Percentiles rank a stretch among this genome's conserved stretches.
phyloP scores from a whole-genome alignment of 2,113 vertebrate genomes.

The Cyphomyrus plagiostoma region DNA sequence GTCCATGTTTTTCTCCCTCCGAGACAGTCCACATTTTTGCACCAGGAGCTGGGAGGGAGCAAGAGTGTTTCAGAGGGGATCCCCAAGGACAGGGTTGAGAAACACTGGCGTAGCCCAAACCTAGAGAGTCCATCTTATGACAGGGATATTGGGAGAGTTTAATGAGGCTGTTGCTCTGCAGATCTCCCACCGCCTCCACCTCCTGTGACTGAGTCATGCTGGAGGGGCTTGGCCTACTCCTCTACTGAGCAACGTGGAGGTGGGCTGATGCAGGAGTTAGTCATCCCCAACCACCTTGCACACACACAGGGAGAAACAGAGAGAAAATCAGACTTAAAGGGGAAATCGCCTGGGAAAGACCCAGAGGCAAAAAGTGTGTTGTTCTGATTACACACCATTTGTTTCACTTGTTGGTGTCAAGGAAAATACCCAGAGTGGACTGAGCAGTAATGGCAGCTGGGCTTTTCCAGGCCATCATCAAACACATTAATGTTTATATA shows the following conservation, averaged over 20 bases:
- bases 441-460: background rate
- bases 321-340: constrained; percentile 1
- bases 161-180: background rate
- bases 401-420: constrained; percentile 11
- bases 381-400: background rate
- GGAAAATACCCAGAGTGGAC: constrained; percentile 4
- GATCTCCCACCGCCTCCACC: background rate
- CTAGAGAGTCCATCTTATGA: background rate
- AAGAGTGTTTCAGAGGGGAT: background rate
- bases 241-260: constrained; percentile 6
- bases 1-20: background rate
- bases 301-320: constrained; percentile 1
- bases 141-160: constrained; percentile 7
- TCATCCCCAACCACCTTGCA: constrained; percentile 12
- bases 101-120: background rate
- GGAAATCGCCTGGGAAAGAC: constrained; percentile 9
- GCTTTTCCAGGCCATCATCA: background rate
- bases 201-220: constrained; percentile 8
- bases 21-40: background rate
- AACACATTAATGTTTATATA: background rate
- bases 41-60: background rate
- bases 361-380: constrained; percentile 1
- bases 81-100: background rate
- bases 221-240: constrained; percentile 3
- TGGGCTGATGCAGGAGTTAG: constrained; percentile 17